Evolutionary conservation across 2,888 invertebrate species (phyloP).

Genomic region (Panopea generosa): DNA sequence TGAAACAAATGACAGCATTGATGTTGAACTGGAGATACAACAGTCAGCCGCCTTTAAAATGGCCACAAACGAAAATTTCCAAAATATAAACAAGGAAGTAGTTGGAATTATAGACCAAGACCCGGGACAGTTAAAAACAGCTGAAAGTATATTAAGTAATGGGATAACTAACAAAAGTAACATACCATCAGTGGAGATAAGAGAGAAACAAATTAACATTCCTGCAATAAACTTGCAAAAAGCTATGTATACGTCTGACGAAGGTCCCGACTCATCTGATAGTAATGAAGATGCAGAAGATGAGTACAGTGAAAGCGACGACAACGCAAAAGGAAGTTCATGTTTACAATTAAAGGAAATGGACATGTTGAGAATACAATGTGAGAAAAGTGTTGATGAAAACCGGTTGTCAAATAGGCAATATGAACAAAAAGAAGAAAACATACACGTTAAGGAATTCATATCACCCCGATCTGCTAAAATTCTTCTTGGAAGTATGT

Average conservation of each 20-base stretch:
- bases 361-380: not conserved
- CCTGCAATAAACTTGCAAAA: no score
- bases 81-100: no score
- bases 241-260: slow-evolving; percentile 9
- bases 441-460: slow-evolving; percentile 22
- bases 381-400: not conserved
- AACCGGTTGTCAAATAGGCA: not conserved
- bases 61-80: no score
- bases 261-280: not conserved
- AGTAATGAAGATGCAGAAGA: slow-evolving; percentile 50
- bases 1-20: not conserved
- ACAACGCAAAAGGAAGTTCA: slow-evolving; percentile 8
- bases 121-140: no score
- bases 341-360: no score
- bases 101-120: no score
- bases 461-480: slow-evolving; percentile 46
- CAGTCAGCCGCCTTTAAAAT: no score
- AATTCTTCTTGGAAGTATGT: slow-evolving; percentile 50
- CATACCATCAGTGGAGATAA: no score
- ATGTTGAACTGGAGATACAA: no score
- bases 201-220: no score
- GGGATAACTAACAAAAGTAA: no score
- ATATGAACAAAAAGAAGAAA: slow-evolving; percentile 1
- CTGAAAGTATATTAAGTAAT: no score
- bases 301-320: slow-evolving; percentile 46